These are phyloP conservation scores for Anthoscopus minutus DNA, from an alignment of 2,113 vertebrate genomes.

Conservation along the genomic window DNA sequence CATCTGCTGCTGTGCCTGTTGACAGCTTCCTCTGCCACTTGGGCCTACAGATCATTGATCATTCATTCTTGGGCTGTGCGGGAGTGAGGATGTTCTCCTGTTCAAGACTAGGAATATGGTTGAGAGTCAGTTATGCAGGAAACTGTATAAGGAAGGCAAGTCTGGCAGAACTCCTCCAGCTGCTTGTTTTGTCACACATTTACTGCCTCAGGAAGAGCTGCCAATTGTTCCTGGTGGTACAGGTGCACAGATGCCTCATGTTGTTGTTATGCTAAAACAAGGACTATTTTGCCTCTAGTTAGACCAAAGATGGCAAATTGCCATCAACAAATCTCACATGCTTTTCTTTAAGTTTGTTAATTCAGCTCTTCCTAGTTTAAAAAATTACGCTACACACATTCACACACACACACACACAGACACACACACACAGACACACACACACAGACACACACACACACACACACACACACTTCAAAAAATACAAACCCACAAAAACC, in stretches of 20 bases:
- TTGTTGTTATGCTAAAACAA: background rate
- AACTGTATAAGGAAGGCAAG: background rate
- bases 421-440: too few relatives aligned
- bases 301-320: background rate
- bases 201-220: background rate
- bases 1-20: background rate
- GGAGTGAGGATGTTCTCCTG: background rate
- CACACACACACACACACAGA: too few relatives aligned
- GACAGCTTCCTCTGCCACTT: background rate
- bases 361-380: background rate
- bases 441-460: too few relatives aligned
- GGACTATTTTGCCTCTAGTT: background rate
- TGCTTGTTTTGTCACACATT: background rate
- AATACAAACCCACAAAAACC: background rate
- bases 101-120: background rate
- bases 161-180: background rate
- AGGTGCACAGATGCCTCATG: background rate
- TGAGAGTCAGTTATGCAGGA: background rate
- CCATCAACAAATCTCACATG: background rate
- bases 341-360: background rate
- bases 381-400: too few relatives aligned
- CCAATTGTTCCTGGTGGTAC: background rate
- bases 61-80: background rate
- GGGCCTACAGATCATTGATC: fast-evolving
- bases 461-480: too few relatives aligned